phyloP scores from a whole-genome alignment of 2,797 vertebrate species.

The Discoglossus pictus region DNA sequence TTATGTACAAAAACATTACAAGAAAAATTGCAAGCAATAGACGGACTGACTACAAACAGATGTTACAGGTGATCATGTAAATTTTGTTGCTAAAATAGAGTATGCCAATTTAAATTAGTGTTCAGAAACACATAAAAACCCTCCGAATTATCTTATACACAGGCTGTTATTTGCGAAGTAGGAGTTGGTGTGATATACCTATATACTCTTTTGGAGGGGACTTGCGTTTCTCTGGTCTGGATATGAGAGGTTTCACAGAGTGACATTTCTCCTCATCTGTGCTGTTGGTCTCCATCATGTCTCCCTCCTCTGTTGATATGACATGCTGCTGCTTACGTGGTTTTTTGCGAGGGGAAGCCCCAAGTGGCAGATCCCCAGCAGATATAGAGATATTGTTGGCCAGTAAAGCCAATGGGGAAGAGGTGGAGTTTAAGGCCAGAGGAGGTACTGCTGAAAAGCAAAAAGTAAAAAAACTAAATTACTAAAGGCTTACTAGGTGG shows the following conservation, averaged over 20 bases:
- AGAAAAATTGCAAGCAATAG: background rate
- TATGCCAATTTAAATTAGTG: too few species aligned
- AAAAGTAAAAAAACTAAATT: constrained; percentile 19
- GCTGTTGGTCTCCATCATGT: constrained; percentile 98
- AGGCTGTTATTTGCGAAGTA: too few species aligned
- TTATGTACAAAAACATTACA: too few species aligned
- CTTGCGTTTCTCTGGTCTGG: constrained; percentile 88
- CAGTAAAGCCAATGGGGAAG: constrained; percentile 72
- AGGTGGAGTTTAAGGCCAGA: constrained; percentile 70
- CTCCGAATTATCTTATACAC: too few species aligned
- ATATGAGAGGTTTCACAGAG: constrained; percentile 77
- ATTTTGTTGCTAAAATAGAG: too few species aligned
- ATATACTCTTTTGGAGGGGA: constrained; percentile 96
- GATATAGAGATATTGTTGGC: constrained; percentile 79
- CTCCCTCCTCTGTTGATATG: constrained; percentile 96
- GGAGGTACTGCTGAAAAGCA: constrained; percentile 71
- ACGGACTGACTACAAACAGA: background rate
- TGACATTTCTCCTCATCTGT: constrained; percentile 90
- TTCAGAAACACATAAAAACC: too few species aligned
- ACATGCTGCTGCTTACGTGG: constrained; percentile 97
- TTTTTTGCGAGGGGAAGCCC: constrained; percentile 95
- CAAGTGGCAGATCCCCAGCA: constrained; percentile 85
- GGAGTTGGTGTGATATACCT: too few species aligned
- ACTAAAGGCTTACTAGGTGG: constrained; percentile 8
- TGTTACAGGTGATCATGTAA: too few species aligned